Evolutionary conservation across 1,140 invertebrate species (phyloP).

Genomic region (Lethrus apterus): DNA sequence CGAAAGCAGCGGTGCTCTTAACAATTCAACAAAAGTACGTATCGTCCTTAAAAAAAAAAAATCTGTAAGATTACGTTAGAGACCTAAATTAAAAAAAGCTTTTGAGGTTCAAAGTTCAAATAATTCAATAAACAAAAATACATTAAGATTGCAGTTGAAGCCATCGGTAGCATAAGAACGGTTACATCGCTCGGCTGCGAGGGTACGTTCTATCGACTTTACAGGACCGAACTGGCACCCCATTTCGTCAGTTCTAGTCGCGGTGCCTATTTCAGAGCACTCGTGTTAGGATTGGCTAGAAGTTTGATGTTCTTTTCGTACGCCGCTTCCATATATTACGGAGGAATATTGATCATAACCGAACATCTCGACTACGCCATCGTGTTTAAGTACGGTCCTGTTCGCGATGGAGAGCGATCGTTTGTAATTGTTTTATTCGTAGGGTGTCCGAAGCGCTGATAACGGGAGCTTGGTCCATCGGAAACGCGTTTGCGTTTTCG

Average conservation of each 20-base stretch:
- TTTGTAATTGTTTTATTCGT: conserved; percentile 16
- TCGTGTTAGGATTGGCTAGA: conserved; percentile 70
- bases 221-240: conserved; percentile 45
- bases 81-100: background rate
- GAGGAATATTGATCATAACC: conserved; percentile 62
- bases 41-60: background rate
- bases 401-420: background rate
- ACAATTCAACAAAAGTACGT: conserved; percentile 40
- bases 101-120: background rate
- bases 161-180: conserved; percentile 65
- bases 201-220: conserved; percentile 52
- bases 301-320: conserved; percentile 71
- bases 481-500: conserved; percentile 77
- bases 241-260: conserved; percentile 46
- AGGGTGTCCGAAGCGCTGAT: conserved; percentile 83
- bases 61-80: too few species aligned
- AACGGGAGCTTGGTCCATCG: conserved; percentile 64
- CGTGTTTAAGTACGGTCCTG: conserved; percentile 64
- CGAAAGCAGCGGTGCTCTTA: conserved; percentile 44
- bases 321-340: conserved; percentile 68
- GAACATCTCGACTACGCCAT: conserved; percentile 56
- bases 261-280: conserved; percentile 58
- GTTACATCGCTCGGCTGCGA: conserved; percentile 64
- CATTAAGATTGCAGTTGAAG: conserved; percentile 56
- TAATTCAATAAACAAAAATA: background rate